Evolutionary conservation across 2,888 invertebrate genomes (phyloP).

Genomic region (Eurytoma californica): DNA sequence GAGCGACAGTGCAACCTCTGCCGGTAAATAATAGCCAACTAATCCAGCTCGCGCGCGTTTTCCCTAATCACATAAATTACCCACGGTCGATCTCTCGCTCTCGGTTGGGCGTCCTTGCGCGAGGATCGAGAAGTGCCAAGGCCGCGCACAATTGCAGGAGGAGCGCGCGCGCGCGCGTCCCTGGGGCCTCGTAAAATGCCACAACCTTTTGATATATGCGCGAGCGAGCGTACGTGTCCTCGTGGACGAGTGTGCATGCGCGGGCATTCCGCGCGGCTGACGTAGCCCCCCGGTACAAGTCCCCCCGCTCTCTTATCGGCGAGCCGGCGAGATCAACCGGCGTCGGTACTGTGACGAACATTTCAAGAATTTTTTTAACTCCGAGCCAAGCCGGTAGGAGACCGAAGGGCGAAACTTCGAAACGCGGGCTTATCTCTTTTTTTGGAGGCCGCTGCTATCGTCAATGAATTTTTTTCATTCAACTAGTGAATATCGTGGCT

Average conservation of each 20-base stretch:
- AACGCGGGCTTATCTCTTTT: too few relatives aligned
- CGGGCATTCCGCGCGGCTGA: constrained; percentile 45
- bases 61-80: constrained; percentile 32
- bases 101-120: neutral
- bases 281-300: neutral
- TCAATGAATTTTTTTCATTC: too few relatives aligned
- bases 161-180: constrained; percentile 1
- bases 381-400: too few relatives aligned
- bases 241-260: constrained; percentile 23
- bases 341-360: too few relatives aligned
- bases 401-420: too few relatives aligned
- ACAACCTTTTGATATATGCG: constrained; percentile 34
- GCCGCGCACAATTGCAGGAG: neutral
- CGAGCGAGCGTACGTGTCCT: constrained; percentile 20
- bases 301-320: neutral
- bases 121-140: constrained; percentile 17
- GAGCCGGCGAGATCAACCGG: too few relatives aligned
- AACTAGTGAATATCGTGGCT: too few relatives aligned
- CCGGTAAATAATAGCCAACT: too few relatives aligned
- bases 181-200: neutral
- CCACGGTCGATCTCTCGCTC: neutral
- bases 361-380: too few relatives aligned
- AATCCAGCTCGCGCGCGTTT: neutral
- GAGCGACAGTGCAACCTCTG: too few relatives aligned
- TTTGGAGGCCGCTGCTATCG: too few relatives aligned